These are phyloP conservation scores for Geothlypis trichas DNA, from an alignment of 2,113 vertebrate species.

Conservation along the genomic window DNA sequence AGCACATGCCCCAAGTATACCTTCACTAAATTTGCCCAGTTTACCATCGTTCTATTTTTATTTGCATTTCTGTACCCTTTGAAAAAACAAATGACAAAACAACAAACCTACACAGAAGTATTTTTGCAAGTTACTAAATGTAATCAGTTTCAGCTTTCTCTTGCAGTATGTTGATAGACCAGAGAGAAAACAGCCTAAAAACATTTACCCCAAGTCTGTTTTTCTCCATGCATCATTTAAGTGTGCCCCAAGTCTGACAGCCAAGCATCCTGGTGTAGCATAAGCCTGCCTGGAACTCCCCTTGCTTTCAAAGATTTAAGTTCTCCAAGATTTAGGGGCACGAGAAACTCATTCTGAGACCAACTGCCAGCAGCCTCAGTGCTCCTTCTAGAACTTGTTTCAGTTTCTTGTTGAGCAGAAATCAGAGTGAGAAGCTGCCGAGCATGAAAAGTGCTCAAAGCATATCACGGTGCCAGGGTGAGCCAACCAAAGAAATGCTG, in stretches of 20 bases:
- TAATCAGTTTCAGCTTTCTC: slow-evolving; percentile 13
- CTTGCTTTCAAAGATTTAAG: slow-evolving; percentile 50
- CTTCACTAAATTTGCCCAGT: not conserved
- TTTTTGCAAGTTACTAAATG: not conserved
- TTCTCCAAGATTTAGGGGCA: slow-evolving; percentile 13
- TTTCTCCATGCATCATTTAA: not conserved
- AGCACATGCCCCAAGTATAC: not conserved
- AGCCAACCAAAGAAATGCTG: not conserved
- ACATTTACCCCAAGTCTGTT: not conserved
- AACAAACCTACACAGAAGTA: not conserved
- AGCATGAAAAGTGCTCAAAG: not conserved
- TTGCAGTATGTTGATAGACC: not conserved
- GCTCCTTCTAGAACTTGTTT: slow-evolving; percentile 57
- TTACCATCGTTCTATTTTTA: not conserved
- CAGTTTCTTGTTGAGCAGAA: slow-evolving; percentile 60
- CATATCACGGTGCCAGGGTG: not conserved
- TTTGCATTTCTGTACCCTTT: not conserved
- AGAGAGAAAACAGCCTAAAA: not conserved
- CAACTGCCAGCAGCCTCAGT: slow-evolving; percentile 10
- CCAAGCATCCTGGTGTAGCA: rapidly evolving
- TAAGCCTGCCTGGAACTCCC: not conserved
- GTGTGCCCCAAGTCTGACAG: not conserved
- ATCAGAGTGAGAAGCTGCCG: slow-evolving; percentile 1
- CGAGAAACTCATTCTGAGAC: slow-evolving; percentile 43
- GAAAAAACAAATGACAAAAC: not conserved